Evolutionary conservation across 2,797 vertebrate species (phyloP).

Genomic region (Gallinago stenura): DNA sequence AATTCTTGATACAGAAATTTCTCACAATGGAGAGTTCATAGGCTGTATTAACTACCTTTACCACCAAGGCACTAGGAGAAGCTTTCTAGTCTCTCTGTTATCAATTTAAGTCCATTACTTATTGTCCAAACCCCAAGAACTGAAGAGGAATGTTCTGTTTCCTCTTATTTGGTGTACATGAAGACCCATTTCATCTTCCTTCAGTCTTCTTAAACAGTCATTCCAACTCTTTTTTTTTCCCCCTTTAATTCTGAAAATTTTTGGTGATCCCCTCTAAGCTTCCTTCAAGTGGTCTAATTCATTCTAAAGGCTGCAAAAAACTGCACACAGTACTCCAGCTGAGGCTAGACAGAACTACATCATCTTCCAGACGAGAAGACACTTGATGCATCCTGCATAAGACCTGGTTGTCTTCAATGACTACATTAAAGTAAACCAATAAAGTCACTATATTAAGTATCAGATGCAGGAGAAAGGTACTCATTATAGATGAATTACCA

Average conservation of each 20-base stretch:
- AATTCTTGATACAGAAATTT: background rate
- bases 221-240: background rate
- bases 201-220: background rate
- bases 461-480: background rate
- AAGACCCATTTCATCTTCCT: background rate
- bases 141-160: background rate
- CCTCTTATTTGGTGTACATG: background rate
- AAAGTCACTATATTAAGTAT: background rate
- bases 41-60: background rate
- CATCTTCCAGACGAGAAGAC: background rate
- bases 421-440: background rate
- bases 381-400: background rate
- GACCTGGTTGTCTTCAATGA: background rate
- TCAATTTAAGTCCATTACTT: background rate
- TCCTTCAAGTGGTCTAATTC: background rate
- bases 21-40: background rate
- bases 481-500: background rate
- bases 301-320: background rate
- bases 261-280: background rate
- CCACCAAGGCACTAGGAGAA: background rate
- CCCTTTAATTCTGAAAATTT: background rate
- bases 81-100: background rate
- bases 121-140: background rate
- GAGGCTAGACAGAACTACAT: background rate
- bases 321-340: background rate